These are phyloP conservation scores for Cryptocheilus praepositus DNA, from an alignment of 2,888 invertebrate genomes.

Conservation along the genomic window DNA sequence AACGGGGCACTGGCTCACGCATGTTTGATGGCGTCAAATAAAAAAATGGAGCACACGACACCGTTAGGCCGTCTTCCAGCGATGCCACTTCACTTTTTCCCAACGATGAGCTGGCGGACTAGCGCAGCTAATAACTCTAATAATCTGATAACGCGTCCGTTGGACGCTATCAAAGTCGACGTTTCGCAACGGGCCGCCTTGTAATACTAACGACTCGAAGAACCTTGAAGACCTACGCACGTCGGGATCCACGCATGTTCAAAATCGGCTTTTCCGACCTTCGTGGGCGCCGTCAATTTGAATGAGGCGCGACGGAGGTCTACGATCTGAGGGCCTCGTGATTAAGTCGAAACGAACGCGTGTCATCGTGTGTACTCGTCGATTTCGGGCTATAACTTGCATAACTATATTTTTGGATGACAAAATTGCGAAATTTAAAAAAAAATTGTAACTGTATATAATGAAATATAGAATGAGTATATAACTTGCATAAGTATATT, in stretches of 20 bases:
- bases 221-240: slow-evolving; percentile 32
- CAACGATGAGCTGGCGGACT: too few relatives aligned
- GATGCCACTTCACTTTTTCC: too few relatives aligned
- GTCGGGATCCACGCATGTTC: not conserved
- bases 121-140: slow-evolving; percentile 19
- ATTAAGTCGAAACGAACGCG: slow-evolving; percentile 19
- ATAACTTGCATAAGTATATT: too few relatives aligned
- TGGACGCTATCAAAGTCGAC: slow-evolving; percentile 41
- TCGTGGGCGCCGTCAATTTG: not conserved
- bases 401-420: too few relatives aligned
- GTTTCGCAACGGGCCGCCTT: slow-evolving; percentile 51
- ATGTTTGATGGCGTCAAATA: too few relatives aligned
- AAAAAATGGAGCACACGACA: too few relatives aligned
- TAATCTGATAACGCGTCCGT: slow-evolving; percentile 50
- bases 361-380: not conserved
- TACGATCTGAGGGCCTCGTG: slow-evolving; percentile 1
- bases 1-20: too few relatives aligned
- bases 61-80: too few relatives aligned
- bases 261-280: slow-evolving; percentile 22
- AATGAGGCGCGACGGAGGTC: too few relatives aligned
- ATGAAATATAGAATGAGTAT: too few relatives aligned
- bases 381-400: not conserved
- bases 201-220: slow-evolving; percentile 50
- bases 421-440: too few relatives aligned
- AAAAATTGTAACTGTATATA: too few relatives aligned